Evolutionary conservation across 35 echinoderm and acorn worm species (phyloP).

Genomic region (Anneissia japonica): DNA sequence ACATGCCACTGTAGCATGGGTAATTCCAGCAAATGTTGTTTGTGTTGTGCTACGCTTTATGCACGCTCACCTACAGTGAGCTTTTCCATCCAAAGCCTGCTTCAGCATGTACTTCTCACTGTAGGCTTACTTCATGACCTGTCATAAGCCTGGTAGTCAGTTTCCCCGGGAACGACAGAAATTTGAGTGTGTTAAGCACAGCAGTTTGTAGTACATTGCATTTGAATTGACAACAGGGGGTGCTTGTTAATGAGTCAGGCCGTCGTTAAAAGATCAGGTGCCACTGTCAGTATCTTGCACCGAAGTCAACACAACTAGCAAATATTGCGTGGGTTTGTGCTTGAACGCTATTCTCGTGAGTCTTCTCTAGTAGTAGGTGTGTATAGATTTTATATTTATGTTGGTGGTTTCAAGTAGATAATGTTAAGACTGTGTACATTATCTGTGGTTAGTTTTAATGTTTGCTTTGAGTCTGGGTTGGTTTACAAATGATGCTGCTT

Average conservation of each 20-base stretch:
- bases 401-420: neutral
- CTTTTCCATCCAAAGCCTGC: too few relatives aligned
- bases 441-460: neutral
- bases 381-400: neutral
- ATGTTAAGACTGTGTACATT: neutral
- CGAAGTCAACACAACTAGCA: neutral
- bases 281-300: neutral
- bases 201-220: neutral
- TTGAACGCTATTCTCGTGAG: neutral
- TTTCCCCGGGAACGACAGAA: neutral
- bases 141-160: neutral
- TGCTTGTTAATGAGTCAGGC: neutral
- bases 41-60: too few relatives aligned
- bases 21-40: too few relatives aligned
- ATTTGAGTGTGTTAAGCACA: neutral
- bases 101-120: too few relatives aligned
- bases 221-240: neutral
- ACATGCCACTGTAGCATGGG: too few relatives aligned
- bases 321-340: neutral
- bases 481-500: neutral
- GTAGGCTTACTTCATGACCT: neutral
- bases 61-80: too few relatives aligned
- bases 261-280: neutral
- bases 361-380: neutral
- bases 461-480: neutral